Evolutionary conservation across 2,888 invertebrate species (phyloP).

Genomic region (Hemicrepidius hirtus): DNA sequence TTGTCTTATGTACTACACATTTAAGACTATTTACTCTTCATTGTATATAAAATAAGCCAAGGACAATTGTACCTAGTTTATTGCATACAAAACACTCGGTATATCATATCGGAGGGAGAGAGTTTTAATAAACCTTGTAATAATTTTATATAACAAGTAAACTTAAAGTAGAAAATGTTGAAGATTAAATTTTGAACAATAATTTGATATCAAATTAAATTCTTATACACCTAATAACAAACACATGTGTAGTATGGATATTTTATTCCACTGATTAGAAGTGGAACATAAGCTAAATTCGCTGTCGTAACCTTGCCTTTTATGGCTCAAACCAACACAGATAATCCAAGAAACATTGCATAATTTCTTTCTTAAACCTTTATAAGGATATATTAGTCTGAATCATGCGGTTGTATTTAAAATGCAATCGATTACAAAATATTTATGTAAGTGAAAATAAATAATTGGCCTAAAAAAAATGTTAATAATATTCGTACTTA

Average conservation of each 20-base stretch:
- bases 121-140: too few species aligned
- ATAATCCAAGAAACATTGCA: constrained; percentile 42
- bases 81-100: too few species aligned
- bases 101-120: too few species aligned
- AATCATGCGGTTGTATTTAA: constrained; percentile 30
- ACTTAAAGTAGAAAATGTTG: too few species aligned
- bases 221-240: constrained; percentile 9
- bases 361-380: constrained; percentile 43
- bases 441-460: background rate
- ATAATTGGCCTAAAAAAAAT: too few species aligned
- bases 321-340: constrained; percentile 46
- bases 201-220: background rate
- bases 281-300: constrained; percentile 48
- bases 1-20: constrained; percentile 13
- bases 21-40: constrained; percentile 1
- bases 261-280: constrained; percentile 35
- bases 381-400: constrained; percentile 44
- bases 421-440: constrained; percentile 23
- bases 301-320: constrained; percentile 47
- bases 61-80: background rate
- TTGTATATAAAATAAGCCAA: constrained; percentile 5
- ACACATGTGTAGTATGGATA: background rate
- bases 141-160: too few species aligned
- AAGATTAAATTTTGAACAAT: too few species aligned
- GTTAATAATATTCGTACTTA: too few species aligned